Percentiles rank a stretch among this genome's conserved stretches.
These are phyloP conservation scores for Drosophila arizonae DNA, from an alignment of 1,140 invertebrate genomes.

Conservation along the genomic window DNA sequence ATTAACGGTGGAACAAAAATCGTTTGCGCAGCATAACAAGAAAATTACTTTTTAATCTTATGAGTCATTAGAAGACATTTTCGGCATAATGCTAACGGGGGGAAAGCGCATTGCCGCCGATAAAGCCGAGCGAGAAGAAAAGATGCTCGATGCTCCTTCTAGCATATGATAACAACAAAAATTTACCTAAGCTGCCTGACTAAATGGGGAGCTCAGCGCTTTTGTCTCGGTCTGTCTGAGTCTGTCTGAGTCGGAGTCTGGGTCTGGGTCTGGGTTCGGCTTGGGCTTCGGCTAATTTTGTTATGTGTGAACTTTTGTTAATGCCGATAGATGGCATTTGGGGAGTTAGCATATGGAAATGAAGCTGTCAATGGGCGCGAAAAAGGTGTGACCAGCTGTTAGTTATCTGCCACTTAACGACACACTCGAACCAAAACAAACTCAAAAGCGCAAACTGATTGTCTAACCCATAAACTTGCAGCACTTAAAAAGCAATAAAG, in stretches of 20 bases:
- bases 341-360: slow-evolving; percentile 55
- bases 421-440: slow-evolving; percentile 21
- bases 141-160: slow-evolving; percentile 30
- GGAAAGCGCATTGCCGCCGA: slow-evolving; percentile 42
- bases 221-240: slow-evolving; percentile 45
- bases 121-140: slow-evolving; percentile 35
- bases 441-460: slow-evolving; percentile 8
- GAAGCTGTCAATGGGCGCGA: slow-evolving; percentile 49
- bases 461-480: slow-evolving; percentile 11
- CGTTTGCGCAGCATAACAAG: slow-evolving; percentile 68
- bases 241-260: not conserved
- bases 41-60: slow-evolving; percentile 82
- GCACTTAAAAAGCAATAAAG: slow-evolving; percentile 32
- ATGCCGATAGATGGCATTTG: slow-evolving; percentile 41
- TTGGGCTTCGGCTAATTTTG: slow-evolving; percentile 47
- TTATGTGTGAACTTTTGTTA: slow-evolving; percentile 62
- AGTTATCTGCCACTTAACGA: slow-evolving; percentile 31
- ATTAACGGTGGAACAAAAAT: slow-evolving; percentile 63
- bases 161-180: slow-evolving; percentile 33
- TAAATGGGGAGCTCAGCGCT: slow-evolving; percentile 56
- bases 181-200: slow-evolving; percentile 57
- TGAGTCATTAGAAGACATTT: slow-evolving; percentile 79
- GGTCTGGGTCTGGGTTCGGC: not conserved
- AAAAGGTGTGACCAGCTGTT: slow-evolving; percentile 50
- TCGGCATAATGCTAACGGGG: slow-evolving; percentile 55